Evolutionary conservation across 2,888 invertebrate species (phyloP).

Genomic region (Xanthorhoe designata): DNA sequence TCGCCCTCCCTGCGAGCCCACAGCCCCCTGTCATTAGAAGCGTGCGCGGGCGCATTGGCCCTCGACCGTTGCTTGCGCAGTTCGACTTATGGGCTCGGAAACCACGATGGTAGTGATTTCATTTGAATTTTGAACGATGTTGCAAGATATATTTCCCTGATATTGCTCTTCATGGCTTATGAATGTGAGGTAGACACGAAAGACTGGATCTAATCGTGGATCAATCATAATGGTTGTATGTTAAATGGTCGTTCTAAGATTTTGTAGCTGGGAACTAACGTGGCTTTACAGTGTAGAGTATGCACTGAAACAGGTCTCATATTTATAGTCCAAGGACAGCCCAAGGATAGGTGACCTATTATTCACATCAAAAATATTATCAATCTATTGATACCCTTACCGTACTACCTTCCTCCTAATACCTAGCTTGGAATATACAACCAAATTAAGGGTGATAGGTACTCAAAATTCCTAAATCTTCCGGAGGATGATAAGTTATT

Average conservation of each 20-base stretch:
- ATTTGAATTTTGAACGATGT: constrained; percentile 52
- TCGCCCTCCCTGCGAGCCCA: constrained; percentile 57
- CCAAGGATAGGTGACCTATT: neutral
- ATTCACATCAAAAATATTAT: neutral
- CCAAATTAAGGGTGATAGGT: constrained; percentile 10
- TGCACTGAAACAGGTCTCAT: neutral
- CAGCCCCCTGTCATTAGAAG: constrained; percentile 78
- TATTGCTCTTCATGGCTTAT: neutral
- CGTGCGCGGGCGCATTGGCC: constrained; percentile 83
- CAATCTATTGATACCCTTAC: neutral
- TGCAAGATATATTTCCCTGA: neutral
- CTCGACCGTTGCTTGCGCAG: constrained; percentile 65
- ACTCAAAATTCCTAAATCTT: constrained; percentile 21
- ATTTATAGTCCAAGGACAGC: neutral
- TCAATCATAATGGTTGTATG: neutral
- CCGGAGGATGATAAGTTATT: constrained; percentile 59
- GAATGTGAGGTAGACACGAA: neutral
- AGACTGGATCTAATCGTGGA: neutral
- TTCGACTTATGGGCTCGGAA: constrained; percentile 61
- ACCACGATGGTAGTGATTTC: constrained; percentile 66
- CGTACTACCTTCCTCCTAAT: neutral
- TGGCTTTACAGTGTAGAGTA: neutral
- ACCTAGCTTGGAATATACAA: neutral
- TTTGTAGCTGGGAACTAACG: neutral
- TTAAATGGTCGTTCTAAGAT: neutral